Evolutionary conservation across 1,140 invertebrate species (phyloP).

Genomic region (Chironomus striatipennis): DNA sequence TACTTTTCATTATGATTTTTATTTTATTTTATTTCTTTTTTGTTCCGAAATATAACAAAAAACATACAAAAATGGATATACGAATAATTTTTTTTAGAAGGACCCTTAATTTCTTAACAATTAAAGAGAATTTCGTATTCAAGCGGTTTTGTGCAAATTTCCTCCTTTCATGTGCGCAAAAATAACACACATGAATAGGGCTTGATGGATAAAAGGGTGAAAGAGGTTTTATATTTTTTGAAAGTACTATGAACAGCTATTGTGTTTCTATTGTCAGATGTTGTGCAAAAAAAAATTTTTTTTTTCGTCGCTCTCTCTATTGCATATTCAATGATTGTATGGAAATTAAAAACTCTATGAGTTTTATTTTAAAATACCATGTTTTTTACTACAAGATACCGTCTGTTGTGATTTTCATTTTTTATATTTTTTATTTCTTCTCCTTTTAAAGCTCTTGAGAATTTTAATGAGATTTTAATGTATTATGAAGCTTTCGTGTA

Average conservation of each 20-base stretch:
- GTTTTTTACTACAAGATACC: not conserved
- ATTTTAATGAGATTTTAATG: slow-evolving; percentile 21
- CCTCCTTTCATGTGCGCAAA: not conserved
- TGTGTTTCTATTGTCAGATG: slow-evolving; percentile 1
- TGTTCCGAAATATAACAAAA: not conserved
- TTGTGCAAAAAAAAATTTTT: not conserved
- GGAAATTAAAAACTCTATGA: not conserved
- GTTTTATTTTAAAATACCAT: not conserved
- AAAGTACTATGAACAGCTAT: not conserved
- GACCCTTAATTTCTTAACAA: slow-evolving; percentile 1
- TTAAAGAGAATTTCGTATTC: not conserved
- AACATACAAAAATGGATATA: not conserved
- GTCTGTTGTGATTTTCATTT: not conserved
- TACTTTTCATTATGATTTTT: slow-evolving; percentile 18
- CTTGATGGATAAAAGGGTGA: not conserved
- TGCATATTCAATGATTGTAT: too few relatives aligned
- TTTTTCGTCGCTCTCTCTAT: not conserved
- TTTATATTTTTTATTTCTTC: not conserved
- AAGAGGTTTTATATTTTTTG: not conserved
- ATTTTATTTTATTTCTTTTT: not conserved
- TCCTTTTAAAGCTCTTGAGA: slow-evolving; percentile 4
- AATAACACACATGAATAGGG: not conserved
- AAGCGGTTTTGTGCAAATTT: not conserved
- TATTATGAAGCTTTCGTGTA: not conserved
- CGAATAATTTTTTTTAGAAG: not conserved